Conservation (phyloP, 2,113 vertebrate species). For the Misgurnus mizolepis region DNA sequence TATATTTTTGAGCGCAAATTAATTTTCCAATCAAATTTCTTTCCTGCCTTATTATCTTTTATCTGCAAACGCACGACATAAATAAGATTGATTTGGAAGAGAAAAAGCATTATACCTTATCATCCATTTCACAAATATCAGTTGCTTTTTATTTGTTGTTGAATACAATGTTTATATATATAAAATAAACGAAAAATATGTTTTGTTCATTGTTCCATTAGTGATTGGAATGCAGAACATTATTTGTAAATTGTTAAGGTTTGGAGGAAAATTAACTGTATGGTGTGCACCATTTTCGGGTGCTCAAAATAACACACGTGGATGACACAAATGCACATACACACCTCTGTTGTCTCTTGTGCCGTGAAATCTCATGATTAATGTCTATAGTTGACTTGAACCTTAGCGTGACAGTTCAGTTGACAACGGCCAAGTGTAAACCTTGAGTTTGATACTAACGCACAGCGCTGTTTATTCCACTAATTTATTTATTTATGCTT, state of each 20-base stretch:
- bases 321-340: conserved; percentile 30
- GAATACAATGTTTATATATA: neutral
- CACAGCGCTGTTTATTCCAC: conserved; percentile 48
- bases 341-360: conserved; percentile 41
- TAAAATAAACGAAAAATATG: neutral
- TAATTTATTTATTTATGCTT: conserved; percentile 49
- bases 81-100: conserved; percentile 19
- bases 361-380: conserved; percentile 65
- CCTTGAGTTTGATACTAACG: conserved; percentile 49
- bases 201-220: neutral
- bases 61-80: conserved; percentile 22
- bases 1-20: conserved; percentile 43
- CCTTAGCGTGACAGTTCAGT: conserved; percentile 58
- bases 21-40: conserved; percentile 43
- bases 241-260: conserved; percentile 13
- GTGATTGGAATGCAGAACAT: neutral
- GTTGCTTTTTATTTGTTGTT: neutral
- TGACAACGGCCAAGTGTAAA: conserved; percentile 61
- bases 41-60: conserved; percentile 31
- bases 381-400: conserved; percentile 63
- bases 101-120: neutral
- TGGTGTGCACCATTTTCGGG: neutral
- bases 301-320: neutral
- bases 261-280: neutral
- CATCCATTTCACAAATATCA: neutral